These are phyloP conservation scores for Nematopogon swammerdamellus DNA, from an alignment of 2,888 invertebrate species.

Conservation along the genomic window DNA sequence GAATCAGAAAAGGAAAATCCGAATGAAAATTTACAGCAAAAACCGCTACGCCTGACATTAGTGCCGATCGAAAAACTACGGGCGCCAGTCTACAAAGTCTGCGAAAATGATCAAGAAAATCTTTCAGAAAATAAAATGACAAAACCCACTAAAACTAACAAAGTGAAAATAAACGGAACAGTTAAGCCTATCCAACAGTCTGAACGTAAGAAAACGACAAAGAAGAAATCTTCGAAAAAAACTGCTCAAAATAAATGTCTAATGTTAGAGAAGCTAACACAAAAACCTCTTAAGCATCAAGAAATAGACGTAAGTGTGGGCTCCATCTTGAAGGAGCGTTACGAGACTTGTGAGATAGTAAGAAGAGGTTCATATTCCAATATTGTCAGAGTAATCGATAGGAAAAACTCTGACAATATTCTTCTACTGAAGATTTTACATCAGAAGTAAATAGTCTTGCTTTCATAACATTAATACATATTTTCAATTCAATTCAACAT, in stretches of 20 bases:
- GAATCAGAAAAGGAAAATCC: too few species aligned
- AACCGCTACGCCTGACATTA: background rate
- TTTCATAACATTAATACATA: too few species aligned
- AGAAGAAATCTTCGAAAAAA: background rate
- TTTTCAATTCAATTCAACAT: too few species aligned
- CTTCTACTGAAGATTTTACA: background rate
- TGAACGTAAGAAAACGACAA: slow-evolving; percentile 1
- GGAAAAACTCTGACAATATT: background rate
- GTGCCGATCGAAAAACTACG: background rate
- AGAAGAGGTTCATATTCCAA: background rate
- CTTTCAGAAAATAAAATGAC: slow-evolving; percentile 1
- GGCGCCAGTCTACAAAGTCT: too few species aligned
- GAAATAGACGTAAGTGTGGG: background rate
- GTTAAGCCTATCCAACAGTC: background rate
- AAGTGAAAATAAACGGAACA: background rate
- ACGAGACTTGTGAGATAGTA: background rate
- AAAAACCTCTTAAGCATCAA: too few species aligned
- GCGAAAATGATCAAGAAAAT: too few species aligned
- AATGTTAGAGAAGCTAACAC: too few species aligned
- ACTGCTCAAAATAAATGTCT: too few species aligned
- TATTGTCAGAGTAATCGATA: background rate
- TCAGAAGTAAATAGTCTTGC: background rate
- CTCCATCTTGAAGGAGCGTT: background rate
- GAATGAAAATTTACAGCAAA: background rate
- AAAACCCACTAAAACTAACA: background rate